Evolutionary conservation across 2,797 vertebrate species (phyloP), one percentile per base, ranked within the genome.

Genomic region (Falco cherrug): DNA sequence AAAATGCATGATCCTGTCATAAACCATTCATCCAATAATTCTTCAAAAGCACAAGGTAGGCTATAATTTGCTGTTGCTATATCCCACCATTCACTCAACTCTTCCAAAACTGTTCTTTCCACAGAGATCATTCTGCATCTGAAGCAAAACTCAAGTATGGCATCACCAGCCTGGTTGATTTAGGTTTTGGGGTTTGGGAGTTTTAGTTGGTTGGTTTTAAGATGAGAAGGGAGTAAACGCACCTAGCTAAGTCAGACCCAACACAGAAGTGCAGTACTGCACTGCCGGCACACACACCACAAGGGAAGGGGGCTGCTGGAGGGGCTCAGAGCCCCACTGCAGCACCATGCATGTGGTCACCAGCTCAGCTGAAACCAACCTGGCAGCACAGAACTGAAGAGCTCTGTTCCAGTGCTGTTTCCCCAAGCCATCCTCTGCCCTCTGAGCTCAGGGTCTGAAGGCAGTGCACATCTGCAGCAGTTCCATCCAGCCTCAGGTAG

Each of bases 291-390:
- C 1, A 10, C 16, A 8, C 56, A n/a, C 9, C 47, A 1, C 17
- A 0, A 0, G 14, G 37, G 6, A 1, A 60, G 9, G 33, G 24
- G n/a, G 15, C 39, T 5, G 16, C 73, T 12, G n/a, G 33, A 65
- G 7, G 59, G 25, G 11, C 33, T 21, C 7, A 0, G 26, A 54
- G 29, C 29, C 48, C 28, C 4, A 0, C 65, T 19, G 56, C n/a
- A 28, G 17, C 37, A 35, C 39, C 4, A 1, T 2, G 8, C 10
- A 10, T 5, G 2, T 12, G 16, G 18, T 16, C 29, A 19, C 16
- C 50, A 31, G 16, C 41, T 14, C 19, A 71, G 35, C 29, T 35
- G 20, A 20, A 61, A 16, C 16, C 41, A 48, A 29, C 24, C 74
- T 25, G 10, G n/a, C 57, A n/a, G 57, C 19, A 18, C 20, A 33